phyloP scores from a whole-genome alignment of 53 echinoderm and acorn worm species.

The Temnopleurus reevesii region DNA sequence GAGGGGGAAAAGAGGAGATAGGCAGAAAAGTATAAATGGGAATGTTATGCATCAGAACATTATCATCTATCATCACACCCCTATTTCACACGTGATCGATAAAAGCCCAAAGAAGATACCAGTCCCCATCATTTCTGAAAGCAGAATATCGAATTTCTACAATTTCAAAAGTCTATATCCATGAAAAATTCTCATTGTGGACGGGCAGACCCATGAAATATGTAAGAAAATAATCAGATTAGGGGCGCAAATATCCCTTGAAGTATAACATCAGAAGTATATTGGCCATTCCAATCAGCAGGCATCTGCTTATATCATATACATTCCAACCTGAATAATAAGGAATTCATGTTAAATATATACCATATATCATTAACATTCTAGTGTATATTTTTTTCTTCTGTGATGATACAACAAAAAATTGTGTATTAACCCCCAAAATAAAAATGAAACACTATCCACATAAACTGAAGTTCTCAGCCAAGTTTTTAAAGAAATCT shows the following conservation, averaged over 20 bases:
- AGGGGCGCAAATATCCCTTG: not conserved
- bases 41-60: conserved; percentile 20
- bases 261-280: not conserved
- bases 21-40: not conserved
- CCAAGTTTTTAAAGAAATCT: too few species aligned
- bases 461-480: too few species aligned
- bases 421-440: too few species aligned
- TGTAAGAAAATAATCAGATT: not conserved
- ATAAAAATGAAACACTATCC: too few species aligned
- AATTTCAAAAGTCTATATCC: conserved; percentile 19
- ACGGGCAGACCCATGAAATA: not conserved
- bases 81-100: not conserved
- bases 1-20: too few species aligned
- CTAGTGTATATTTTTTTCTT: too few species aligned
- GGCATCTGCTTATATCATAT: too few species aligned
- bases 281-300: too few species aligned
- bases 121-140: not conserved
- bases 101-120: not conserved
- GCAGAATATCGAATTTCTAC: not conserved
- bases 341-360: too few species aligned
- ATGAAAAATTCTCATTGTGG: not conserved
- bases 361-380: too few species aligned
- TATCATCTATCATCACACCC: conserved; percentile 9
- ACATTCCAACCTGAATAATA: too few species aligned
- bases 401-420: too few species aligned